Evolutionary conservation across 2,113 vertebrate species (phyloP).

Genomic region (Suncus etruscus): DNA sequence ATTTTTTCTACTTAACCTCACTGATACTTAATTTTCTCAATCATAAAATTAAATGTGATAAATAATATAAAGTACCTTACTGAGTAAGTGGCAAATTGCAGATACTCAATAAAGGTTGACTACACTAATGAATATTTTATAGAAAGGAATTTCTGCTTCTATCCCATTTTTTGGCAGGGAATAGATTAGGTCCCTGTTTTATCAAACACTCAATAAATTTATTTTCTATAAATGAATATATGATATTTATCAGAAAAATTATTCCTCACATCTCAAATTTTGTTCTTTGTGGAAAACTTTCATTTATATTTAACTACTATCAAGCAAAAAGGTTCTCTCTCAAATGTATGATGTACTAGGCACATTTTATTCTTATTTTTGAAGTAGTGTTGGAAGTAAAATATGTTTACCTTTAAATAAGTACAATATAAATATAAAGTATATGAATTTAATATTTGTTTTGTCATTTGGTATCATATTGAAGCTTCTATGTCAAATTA

Average conservation of each 20-base stretch:
- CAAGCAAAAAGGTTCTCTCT: not conserved
- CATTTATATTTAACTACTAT: not conserved
- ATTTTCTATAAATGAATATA: constrained; percentile 28
- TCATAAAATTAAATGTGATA: constrained; percentile 70
- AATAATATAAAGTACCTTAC: constrained; percentile 62
- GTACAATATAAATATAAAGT: not conserved
- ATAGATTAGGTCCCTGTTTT: not conserved
- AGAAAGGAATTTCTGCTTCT: not conserved
- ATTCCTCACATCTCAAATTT: not conserved
- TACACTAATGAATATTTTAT: constrained; percentile 4
- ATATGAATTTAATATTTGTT: not conserved
- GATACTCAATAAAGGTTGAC: not conserved
- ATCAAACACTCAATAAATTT: constrained; percentile 3
- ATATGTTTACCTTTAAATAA: not conserved
- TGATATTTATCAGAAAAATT: not conserved
- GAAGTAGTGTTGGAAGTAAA: not conserved
- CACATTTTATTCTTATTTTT: not conserved
- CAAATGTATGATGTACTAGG: not conserved
- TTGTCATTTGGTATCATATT: not conserved
- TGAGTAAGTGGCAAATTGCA: not conserved
- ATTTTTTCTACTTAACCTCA: constrained; percentile 57
- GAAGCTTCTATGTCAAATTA: not conserved
- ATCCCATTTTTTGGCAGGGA: constrained; percentile 16
- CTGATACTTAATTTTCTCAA: constrained; percentile 55
- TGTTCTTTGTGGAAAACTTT: not conserved